These are phyloP conservation scores for Wasmannia auropunctata DNA, from an alignment of 1,140 invertebrate species.

Conservation along the genomic window DNA sequence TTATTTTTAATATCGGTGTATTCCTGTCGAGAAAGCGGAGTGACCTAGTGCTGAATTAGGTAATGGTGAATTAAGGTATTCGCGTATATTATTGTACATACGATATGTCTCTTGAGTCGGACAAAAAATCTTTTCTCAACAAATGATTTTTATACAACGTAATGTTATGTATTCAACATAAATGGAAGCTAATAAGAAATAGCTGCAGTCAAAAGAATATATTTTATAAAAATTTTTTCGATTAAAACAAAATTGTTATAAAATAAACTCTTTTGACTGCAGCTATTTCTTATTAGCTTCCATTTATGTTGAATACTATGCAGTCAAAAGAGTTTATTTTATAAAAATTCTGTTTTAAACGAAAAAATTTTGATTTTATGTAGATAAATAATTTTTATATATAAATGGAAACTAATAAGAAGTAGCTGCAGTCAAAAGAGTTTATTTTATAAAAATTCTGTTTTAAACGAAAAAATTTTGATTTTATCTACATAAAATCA, in stretches of 20 bases:
- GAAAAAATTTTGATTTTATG: not conserved
- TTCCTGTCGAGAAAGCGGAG: not conserved
- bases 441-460: too few species aligned
- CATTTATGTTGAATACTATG: too few species aligned
- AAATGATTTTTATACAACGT: not conserved
- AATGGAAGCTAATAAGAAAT: not conserved
- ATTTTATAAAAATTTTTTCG: too few species aligned
- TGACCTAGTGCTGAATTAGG: not conserved
- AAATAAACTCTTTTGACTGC: too few species aligned
- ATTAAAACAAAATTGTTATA: too few species aligned
- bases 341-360: not conserved
- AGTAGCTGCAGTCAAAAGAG: too few species aligned
- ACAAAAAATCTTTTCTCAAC: not conserved
- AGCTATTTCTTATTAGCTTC: too few species aligned
- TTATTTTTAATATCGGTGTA: not conserved
- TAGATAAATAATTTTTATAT: too few species aligned
- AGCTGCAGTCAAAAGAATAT: not conserved
- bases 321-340: not conserved
- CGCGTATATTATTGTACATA: not conserved
- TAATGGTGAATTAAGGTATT: too few species aligned
- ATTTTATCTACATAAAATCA: too few species aligned
- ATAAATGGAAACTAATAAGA: too few species aligned
- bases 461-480: too few species aligned
- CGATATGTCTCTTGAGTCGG: not conserved
- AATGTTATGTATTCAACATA: not conserved